Conservation (phyloP, 1,140 invertebrate species). For the Papilio glaucus region DNA sequence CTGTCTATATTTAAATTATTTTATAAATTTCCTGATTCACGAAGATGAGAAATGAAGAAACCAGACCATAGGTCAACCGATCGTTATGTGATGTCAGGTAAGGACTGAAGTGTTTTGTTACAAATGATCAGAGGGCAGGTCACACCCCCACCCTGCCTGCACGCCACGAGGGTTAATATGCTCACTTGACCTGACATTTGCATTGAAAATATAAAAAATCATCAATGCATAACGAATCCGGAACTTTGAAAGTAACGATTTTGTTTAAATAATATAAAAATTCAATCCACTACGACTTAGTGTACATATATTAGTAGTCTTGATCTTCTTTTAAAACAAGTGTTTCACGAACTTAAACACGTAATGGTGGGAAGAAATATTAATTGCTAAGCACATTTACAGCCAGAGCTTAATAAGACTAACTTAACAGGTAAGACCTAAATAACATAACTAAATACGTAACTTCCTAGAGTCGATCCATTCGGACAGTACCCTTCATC, state of each 20-base stretch:
- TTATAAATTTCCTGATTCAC: constrained; percentile 43
- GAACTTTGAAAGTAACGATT: constrained; percentile 23
- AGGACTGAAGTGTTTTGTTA: constrained; percentile 71
- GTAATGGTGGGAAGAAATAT: no score
- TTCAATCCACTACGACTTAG: no score
- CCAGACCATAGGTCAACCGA: constrained; percentile 67
- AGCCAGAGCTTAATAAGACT: no score
- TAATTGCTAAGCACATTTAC: no score
- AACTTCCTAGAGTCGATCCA: no score
- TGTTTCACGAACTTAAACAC: no score
- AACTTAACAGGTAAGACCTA: no score
- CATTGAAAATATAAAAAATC: constrained; percentile 61
- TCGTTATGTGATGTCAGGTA: constrained; percentile 67
- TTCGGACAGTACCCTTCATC: no score
- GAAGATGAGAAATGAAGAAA: constrained; percentile 51
- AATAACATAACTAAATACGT: no score
- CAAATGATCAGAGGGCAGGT: constrained; percentile 68
- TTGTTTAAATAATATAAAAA: no score
- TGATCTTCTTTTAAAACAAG: background rate
- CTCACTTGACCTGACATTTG: constrained; percentile 71
- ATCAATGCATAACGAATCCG: constrained; percentile 65
- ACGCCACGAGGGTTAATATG: constrained; percentile 66
- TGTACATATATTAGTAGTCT: no score
- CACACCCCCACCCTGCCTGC: constrained; percentile 72
- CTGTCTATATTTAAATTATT: background rate